Conservation (phyloP, 1,140 invertebrate genomes). For the Bombus soroeensis region DNA sequence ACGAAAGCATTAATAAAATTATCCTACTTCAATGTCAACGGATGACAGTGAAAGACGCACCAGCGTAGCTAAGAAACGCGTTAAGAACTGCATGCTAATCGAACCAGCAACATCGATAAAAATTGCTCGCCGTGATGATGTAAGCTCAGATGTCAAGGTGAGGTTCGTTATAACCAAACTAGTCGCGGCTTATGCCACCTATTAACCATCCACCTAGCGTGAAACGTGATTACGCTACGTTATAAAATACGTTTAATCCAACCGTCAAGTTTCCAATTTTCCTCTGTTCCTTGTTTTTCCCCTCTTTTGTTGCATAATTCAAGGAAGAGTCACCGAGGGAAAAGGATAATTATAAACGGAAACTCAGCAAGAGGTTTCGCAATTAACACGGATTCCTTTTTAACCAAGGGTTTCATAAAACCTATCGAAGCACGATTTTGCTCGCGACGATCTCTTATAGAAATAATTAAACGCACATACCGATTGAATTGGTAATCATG, state of each 20-base stretch:
- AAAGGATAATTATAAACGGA: background rate
- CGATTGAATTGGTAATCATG: background rate
- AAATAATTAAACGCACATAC: background rate
- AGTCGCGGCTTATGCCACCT: conserved; percentile 44
- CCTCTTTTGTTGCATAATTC: background rate
- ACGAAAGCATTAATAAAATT: conserved; percentile 19
- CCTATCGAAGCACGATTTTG: background rate
- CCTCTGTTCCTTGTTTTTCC: background rate
- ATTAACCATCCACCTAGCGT: conserved; percentile 15
- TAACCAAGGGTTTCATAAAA: background rate
- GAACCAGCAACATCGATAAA: conserved; percentile 37
- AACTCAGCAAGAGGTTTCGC: background rate
- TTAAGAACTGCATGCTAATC: conserved; percentile 42
- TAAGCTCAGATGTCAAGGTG: conserved; percentile 62
- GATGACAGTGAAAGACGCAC: conserved; percentile 10
- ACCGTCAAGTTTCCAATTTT: background rate
- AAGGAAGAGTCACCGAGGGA: background rate
- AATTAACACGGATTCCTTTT: background rate
- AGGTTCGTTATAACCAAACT: conserved; percentile 46
- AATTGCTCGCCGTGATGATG: conserved; percentile 55
- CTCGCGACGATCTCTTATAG: background rate
- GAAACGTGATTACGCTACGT: conserved; percentile 31
- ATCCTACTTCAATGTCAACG: conserved; percentile 11
- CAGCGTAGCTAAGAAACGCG: conserved; percentile 24
- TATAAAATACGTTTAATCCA: background rate